Base-by-base conservation (phyloP, 1,140 invertebrate genomes). In the Adelges cooleyi region DNA sequence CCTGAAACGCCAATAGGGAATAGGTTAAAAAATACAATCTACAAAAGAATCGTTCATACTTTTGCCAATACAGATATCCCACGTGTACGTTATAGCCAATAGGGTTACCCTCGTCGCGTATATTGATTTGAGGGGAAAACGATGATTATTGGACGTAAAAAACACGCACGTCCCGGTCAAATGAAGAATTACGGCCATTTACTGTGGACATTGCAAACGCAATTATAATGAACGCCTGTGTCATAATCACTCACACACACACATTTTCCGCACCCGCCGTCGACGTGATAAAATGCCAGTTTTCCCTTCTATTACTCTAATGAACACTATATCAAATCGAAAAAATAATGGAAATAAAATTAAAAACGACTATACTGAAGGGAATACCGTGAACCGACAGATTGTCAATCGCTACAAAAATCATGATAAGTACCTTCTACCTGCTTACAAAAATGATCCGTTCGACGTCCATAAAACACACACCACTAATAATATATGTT, bases 21-120 rank as follows among this genome's bases (percentile, higher is more conserved):
- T 59, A 59, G 54, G 54, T 59, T 59, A 59, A 59, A n/a, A 59
- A 59, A 59, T 46, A 23, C 54, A 44, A 44, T 59, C 22, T 59
- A 59, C 40, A 46, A 44, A 25, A 59, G 42, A 59, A 27, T 23
- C 23, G 40, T 59, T 59, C 42, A n/a, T n/a, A n/a, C n/a, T n/a
- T 59, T 59, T 36, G 42, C 38, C 40, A 18, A 44, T 23, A 27
- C 40, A 44, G 54, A 44, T 44, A 23, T 59, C 54, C 29, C 5
- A 33, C 29, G 5, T 6, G 29, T 33, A n/a, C n/a, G n/a, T n/a
- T n/a, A n/a, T n/a, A n/a, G n/a, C n/a, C 5, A 33, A 33, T 33
- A 33, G 29, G 5, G 29, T 33, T 5, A 33, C 29, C 29, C 29
- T 33, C 11, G 29, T n/a, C n/a, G 29, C 29, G 17, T 23, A 23